These are phyloP conservation scores for Diaperis boleti DNA, from an alignment of 2,888 invertebrate genomes.

Conservation along the genomic window DNA sequence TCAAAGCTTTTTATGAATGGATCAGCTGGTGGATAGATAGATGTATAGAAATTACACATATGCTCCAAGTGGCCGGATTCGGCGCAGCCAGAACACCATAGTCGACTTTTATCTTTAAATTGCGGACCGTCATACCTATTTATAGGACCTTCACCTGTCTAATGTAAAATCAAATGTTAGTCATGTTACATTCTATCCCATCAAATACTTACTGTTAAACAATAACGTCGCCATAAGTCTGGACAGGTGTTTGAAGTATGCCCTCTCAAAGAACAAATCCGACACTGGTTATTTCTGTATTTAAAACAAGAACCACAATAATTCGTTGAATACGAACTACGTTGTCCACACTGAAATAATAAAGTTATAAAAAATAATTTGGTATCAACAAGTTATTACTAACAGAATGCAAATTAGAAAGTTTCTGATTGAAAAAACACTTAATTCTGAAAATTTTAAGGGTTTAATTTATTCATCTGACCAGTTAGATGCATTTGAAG, in stretches of 20 bases:
- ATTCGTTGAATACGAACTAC: slow-evolving; percentile 67
- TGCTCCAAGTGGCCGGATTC: slow-evolving; percentile 63
- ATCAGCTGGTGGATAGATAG: slow-evolving; percentile 52
- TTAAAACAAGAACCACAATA: slow-evolving; percentile 73
- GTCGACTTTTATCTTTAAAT: slow-evolving; percentile 59
- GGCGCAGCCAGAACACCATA: slow-evolving; percentile 67
- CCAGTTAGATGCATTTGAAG: too few relatives aligned
- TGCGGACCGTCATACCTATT: slow-evolving; percentile 50
- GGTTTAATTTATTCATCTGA: too few relatives aligned
- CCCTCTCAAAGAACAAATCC: slow-evolving; percentile 74
- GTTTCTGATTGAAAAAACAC: too few relatives aligned
- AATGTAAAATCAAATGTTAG: background rate
- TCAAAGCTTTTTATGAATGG: slow-evolving; percentile 52
- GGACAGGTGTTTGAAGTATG: slow-evolving; percentile 75
- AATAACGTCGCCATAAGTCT: slow-evolving; percentile 82
- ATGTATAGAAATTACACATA: slow-evolving; percentile 52
- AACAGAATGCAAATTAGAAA: too few relatives aligned
- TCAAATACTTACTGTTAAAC: slow-evolving; percentile 75
- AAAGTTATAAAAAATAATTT: too few relatives aligned
- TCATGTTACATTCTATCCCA: background rate
- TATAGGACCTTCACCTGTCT: slow-evolving; percentile 55
- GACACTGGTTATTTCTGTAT: slow-evolving; percentile 69
- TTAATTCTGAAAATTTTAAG: too few relatives aligned
- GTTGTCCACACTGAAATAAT: slow-evolving; percentile 74
- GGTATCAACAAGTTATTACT: too few relatives aligned